phyloP scores from a whole-genome alignment of 2,797 vertebrate genomes.

The Hyperoplus lanceolatus region DNA sequence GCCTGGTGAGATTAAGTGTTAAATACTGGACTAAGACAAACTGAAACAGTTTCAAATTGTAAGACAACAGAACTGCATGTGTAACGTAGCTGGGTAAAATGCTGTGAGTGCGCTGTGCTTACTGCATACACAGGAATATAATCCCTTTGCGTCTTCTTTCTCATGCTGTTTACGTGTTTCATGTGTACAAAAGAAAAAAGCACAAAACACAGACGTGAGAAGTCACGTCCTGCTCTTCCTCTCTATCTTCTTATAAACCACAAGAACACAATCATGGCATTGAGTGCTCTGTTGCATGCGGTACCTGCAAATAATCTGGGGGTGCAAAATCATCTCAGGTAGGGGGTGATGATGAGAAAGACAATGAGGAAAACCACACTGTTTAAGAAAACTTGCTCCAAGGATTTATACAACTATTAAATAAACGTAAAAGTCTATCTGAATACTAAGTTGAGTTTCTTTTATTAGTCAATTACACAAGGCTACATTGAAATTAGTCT shows the following conservation, averaged over 20 bases:
- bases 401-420: too few species aligned
- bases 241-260: conserved; percentile 36
- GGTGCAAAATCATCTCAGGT: too few species aligned
- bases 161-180: conserved; percentile 23
- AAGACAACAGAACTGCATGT: conserved; percentile 35
- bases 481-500: too few species aligned
- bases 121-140: conserved; percentile 19
- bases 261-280: conserved; percentile 41
- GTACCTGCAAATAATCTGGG: too few species aligned
- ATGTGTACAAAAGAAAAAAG: conserved; percentile 8
- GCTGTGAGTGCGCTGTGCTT: conserved; percentile 15
- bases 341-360: too few species aligned
- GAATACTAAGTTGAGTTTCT: too few species aligned
- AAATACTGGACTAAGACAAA: conserved; percentile 7
- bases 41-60: conserved; percentile 40
- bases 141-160: conserved; percentile 21
- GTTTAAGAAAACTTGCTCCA: too few species aligned
- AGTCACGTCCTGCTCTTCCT: conserved; percentile 50
- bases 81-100: neutral
- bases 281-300: too few species aligned
- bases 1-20: conserved; percentile 5
- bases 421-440: too few species aligned
- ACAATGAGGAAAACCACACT: too few species aligned
- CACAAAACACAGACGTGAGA: conserved; percentile 16
- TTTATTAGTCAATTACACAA: too few species aligned